These are phyloP conservation scores for Mesocentrotus franciscanus DNA, from an alignment of 53 echinoderm and acorn worm genomes.

Conservation along the genomic window DNA sequence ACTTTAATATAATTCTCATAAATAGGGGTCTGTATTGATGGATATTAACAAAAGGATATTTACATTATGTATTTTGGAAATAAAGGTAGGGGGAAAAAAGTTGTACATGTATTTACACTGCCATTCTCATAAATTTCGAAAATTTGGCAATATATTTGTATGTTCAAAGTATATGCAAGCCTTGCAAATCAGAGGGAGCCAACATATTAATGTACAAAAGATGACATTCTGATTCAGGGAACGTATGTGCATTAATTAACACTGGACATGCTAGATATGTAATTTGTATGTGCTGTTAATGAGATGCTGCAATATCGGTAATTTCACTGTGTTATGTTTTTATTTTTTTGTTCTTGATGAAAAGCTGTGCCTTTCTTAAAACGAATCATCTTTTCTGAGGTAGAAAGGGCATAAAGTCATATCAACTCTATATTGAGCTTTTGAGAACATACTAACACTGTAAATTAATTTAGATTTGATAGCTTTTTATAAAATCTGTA, in stretches of 20 bases:
- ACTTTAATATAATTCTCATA: too few species aligned
- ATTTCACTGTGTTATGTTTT: neutral
- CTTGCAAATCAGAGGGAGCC: neutral
- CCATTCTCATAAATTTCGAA: neutral
- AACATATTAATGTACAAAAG: neutral
- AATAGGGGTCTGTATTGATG: too few species aligned
- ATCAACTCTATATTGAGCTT: neutral
- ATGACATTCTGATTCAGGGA: constrained; percentile 18
- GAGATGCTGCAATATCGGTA: constrained; percentile 3
- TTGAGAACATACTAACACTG: neutral
- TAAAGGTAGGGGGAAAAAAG: too few species aligned
- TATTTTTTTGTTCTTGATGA: neutral
- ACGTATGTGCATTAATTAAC: neutral
- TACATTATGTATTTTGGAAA: too few species aligned
- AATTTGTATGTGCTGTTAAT: neutral
- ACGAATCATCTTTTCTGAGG: neutral
- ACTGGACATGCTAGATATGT: neutral
- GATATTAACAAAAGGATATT: too few species aligned
- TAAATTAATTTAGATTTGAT: too few species aligned
- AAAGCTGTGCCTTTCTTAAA: neutral
- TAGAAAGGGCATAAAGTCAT: neutral
- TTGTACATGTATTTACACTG: neutral
- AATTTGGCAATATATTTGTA: neutral
- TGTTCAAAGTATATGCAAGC: neutral
- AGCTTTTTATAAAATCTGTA: too few species aligned